A percentile compares a stretch with the other conserved stretches of the same genome.
These are phyloP conservation scores for Agrilus mali DNA, from an alignment of 2,888 invertebrate species.

Conservation along the genomic window DNA sequence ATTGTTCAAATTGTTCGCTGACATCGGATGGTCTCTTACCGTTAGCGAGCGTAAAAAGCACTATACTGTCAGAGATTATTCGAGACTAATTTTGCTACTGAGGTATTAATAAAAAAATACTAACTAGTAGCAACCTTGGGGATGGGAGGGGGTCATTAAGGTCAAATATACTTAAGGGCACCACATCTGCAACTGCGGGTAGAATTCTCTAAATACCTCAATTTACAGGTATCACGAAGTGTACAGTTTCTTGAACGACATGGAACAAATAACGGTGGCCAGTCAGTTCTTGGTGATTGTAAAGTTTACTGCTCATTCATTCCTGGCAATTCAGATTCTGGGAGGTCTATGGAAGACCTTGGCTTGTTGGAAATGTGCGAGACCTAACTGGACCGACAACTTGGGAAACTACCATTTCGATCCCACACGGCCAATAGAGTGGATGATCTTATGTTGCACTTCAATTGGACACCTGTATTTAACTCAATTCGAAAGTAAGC, in stretches of 20 bases:
- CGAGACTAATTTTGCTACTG: too few relatives aligned
- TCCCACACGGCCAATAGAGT: conserved; percentile 3
- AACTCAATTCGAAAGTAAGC: too few relatives aligned
- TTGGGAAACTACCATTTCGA: conserved; percentile 5
- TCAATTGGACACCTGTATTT: conserved; percentile 4
- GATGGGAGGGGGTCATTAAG: too few relatives aligned
- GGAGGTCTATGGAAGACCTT: conserved; percentile 10
- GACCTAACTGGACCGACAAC: conserved; percentile 9
- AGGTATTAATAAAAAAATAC: too few relatives aligned
- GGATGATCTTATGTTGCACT: conserved; percentile 8
- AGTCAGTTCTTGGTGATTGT: conserved; percentile 6
- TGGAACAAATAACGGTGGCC: conserved; percentile 7
- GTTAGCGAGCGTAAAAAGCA: too few relatives aligned
- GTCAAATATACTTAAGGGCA: too few relatives aligned
- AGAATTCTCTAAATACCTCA: too few relatives aligned
- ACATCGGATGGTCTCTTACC: too few relatives aligned
- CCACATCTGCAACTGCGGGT: too few relatives aligned
- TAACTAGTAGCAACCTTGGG: too few relatives aligned
- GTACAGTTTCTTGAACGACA: conserved; percentile 4
- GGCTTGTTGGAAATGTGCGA: conserved; percentile 4
- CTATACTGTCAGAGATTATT: too few relatives aligned
- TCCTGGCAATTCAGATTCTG: conserved; percentile 2
- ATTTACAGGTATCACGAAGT: conserved; percentile 2
- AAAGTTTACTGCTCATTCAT: too few relatives aligned
- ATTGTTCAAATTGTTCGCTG: conserved; percentile 1